phyloP scores from a whole-genome alignment of 2,113 vertebrate species.

The Bujurquina vittata region DNA sequence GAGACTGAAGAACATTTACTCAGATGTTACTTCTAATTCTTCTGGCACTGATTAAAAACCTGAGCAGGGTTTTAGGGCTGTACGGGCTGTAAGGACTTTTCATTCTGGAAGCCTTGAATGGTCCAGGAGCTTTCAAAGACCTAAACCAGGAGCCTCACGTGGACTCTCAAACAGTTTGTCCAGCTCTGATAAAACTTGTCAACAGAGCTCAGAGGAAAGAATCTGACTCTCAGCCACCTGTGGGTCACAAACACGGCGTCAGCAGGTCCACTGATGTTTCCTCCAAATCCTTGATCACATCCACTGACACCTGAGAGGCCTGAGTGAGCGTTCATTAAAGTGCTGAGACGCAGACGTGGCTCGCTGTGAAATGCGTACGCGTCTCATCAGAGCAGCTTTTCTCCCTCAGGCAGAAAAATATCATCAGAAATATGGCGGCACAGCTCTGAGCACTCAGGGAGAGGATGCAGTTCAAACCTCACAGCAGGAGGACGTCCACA shows the following conservation, averaged over 20 bases:
- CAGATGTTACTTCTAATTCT: background rate
- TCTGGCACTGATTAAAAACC: no score
- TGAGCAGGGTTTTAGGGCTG: fast-evolving
- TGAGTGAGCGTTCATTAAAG: no score
- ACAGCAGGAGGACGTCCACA: background rate
- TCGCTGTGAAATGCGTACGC: background rate
- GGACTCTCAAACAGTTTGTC: background rate
- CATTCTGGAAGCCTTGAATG: background rate
- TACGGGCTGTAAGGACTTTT: background rate
- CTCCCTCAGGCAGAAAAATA: background rate
- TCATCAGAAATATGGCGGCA: background rate
- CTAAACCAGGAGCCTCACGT: background rate
- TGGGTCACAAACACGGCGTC: background rate
- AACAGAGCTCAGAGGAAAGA: background rate
- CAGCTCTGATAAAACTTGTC: background rate
- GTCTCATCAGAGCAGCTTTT: no score
- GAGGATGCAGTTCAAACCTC: background rate
- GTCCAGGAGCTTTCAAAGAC: background rate
- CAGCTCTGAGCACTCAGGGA: background rate
- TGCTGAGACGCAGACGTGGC: no score
- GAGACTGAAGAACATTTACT: background rate
- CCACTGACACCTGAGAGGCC: background rate
- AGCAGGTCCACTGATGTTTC: background rate
- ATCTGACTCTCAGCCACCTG: background rate
- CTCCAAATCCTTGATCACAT: background rate